Percentiles rank a stretch among this genome's conserved stretches.
phyloP scores from a whole-genome alignment of 2,888 invertebrate genomes.

The Synergus umbraculus region DNA sequence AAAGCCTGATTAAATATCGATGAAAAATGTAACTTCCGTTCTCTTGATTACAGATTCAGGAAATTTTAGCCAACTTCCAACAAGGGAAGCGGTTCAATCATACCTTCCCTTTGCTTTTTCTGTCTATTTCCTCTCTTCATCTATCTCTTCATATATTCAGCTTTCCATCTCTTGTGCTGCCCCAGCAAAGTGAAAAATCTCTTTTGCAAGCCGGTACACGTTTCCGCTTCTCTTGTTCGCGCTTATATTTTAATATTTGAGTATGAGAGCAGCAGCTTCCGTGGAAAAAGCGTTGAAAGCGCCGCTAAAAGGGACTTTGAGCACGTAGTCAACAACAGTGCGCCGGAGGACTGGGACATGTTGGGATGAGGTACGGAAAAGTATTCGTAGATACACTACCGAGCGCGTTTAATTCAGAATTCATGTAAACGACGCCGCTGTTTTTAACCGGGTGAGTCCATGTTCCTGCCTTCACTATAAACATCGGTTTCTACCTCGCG shows the following conservation, averaged over 20 bases:
- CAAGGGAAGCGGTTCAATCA: conserved; percentile 6
- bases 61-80: background rate
- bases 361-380: conserved; percentile 1
- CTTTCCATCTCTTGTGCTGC: conserved; percentile 32
- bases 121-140: background rate
- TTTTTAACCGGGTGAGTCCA: conserved; percentile 38
- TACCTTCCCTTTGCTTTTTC: background rate
- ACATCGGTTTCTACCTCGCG: conserved; percentile 32
- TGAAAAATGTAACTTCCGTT: background rate
- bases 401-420: conserved; percentile 58
- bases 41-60: conserved; percentile 10
- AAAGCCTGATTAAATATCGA: background rate
- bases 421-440: conserved; percentile 55
- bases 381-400: conserved; percentile 37
- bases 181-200: conserved; percentile 64
- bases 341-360: conserved; percentile 44
- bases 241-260: conserved; percentile 71
- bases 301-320: conserved; percentile 65
- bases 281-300: conserved; percentile 66
- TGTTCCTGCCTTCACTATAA: conserved; percentile 36
- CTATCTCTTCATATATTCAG: conserved; percentile 28
- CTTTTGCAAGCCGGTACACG: conserved; percentile 69
- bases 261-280: conserved; percentile 57
- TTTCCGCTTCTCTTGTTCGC: conserved; percentile 65
- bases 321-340: conserved; percentile 47